Evolutionary conservation across 2,113 vertebrate genomes (phyloP), one percentile per base, ranked within the genome.

Genomic region (Lontra canadensis): DNA sequence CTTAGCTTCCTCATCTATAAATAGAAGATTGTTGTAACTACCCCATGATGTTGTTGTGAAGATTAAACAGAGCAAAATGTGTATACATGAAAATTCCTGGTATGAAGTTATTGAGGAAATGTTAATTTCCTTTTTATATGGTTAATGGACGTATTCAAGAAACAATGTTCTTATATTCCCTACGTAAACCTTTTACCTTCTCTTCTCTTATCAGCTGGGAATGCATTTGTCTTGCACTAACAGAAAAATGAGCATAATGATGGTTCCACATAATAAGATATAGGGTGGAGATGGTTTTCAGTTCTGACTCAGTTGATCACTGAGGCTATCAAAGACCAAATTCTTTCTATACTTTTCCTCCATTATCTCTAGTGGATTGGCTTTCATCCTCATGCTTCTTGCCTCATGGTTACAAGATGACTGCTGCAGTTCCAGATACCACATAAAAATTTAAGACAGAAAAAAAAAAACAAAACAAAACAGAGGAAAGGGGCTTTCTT

Each of bases 191-290:
- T 67, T 92, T 67, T 36, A 52, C 4, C 20, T 63, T 81, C 42
- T 85, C 83, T 89, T 94, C 49, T 85, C 57, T 52, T 91, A 42
- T 76, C 31, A 42, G 29, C 61, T 78, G n/a, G 59, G 88, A 90
- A 69, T 89, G 67, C 17, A 86, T 76, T 92, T 63, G 84, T 89
- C 39, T 78, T 94, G 65, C 94, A 18, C n/a, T 67, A 59, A 86
- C 8, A 78, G 55, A 52, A 88, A 65, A 61, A 7, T 3, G 57
- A 92, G 31, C 71, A 42, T 69, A 29, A 13, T 1, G 4, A 36
- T 15, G 36, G 5, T 69, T 47, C 84, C 44, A 49, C 0, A 17
- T 18, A 17, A 61, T 23, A 34, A 67, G 49, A 71, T 15, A 5
- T 12, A 12, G 23, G 3, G 18, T 39, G 71, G 55, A 94, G 34